phyloP scores from a whole-genome alignment of 1,140 invertebrate genomes.

The Theocolax elegans region DNA sequence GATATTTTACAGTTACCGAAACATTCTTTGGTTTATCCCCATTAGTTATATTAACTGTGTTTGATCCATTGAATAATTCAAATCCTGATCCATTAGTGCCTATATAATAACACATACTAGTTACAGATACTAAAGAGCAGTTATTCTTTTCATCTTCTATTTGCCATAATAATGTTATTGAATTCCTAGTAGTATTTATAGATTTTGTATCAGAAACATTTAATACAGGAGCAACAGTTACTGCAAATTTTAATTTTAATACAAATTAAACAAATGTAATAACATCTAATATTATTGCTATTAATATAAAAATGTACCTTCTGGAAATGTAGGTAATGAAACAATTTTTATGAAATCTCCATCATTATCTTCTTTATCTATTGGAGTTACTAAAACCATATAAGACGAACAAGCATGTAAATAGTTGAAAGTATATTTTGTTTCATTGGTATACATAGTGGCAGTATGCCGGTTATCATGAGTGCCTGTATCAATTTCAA shows the following conservation, averaged over 20 bases:
- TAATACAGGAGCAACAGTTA: constrained; percentile 15
- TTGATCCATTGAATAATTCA: constrained; percentile 23
- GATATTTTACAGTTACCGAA: constrained; percentile 34
- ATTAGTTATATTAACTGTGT: neutral
- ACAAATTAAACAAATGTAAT: constrained; percentile 11
- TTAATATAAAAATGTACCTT: constrained; percentile 1
- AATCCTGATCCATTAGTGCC: constrained; percentile 45
- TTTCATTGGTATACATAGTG: constrained; percentile 31
- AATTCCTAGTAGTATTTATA: constrained; percentile 12
- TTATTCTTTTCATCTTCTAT: constrained; percentile 47
- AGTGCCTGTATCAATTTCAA: constrained; percentile 39
- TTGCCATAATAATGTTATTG: constrained; percentile 46
- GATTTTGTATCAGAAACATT: constrained; percentile 1
- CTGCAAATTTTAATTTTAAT: too few species aligned
- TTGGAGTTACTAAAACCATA: constrained; percentile 44
- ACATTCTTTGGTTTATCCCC: constrained; percentile 4
- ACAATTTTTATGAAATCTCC: neutral
- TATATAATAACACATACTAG: constrained; percentile 45
- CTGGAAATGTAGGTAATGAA: constrained; percentile 13
- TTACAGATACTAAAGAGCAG: constrained; percentile 42
- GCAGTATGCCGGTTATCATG: neutral
- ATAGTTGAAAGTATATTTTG: constrained; percentile 36
- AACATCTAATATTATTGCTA: neutral
- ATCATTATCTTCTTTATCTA: constrained; percentile 38
- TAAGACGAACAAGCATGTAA: constrained; percentile 51